These are phyloP conservation scores for Gila robusta DNA, from an alignment of 2,797 vertebrate genomes.

Conservation along the genomic window DNA sequence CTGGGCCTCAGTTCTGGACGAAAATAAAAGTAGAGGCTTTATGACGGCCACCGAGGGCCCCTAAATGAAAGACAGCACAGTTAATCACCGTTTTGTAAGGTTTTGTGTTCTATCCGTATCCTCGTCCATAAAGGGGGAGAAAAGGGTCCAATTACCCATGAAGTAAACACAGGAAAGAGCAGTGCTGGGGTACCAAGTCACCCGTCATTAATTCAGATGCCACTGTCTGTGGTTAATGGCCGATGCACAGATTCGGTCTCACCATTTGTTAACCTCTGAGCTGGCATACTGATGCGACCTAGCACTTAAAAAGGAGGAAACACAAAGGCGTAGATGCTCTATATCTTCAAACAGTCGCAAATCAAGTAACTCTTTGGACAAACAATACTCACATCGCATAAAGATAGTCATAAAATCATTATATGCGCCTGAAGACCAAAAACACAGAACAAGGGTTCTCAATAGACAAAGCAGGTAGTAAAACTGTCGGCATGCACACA, in stretches of 20 bases:
- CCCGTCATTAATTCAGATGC: slow-evolving; percentile 66
- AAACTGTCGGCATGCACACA: slow-evolving; percentile 31
- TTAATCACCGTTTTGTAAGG: slow-evolving; percentile 36
- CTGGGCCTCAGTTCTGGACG: slow-evolving; percentile 30
- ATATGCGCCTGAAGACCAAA: slow-evolving; percentile 23
- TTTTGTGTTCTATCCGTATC: slow-evolving; percentile 23
- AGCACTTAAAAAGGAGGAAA: slow-evolving; percentile 8
- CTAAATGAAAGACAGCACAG: slow-evolving; percentile 25
- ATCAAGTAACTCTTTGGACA: slow-evolving; percentile 26
- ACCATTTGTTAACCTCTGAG: slow-evolving; percentile 34
- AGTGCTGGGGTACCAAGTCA: slow-evolving; percentile 55
- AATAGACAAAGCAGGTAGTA: slow-evolving; percentile 27
- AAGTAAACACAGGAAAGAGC: slow-evolving; percentile 42
- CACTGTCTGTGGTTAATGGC: slow-evolving; percentile 30
- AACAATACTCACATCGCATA: not conserved
- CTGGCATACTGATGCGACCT: not conserved
- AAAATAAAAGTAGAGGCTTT: slow-evolving; percentile 34
- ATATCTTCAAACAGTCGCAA: not conserved
- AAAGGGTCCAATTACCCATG: slow-evolving; percentile 43
- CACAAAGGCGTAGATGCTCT: not conserved
- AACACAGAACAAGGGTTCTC: slow-evolving; percentile 8
- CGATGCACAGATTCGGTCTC: slow-evolving; percentile 3
- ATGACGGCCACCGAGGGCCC: slow-evolving; percentile 28
- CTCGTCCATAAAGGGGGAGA: slow-evolving; percentile 32
- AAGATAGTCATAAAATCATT: slow-evolving; percentile 20